These are phyloP conservation scores for Graphium colonna DNA, from an alignment of 2,888 invertebrate genomes.

Conservation along the genomic window DNA sequence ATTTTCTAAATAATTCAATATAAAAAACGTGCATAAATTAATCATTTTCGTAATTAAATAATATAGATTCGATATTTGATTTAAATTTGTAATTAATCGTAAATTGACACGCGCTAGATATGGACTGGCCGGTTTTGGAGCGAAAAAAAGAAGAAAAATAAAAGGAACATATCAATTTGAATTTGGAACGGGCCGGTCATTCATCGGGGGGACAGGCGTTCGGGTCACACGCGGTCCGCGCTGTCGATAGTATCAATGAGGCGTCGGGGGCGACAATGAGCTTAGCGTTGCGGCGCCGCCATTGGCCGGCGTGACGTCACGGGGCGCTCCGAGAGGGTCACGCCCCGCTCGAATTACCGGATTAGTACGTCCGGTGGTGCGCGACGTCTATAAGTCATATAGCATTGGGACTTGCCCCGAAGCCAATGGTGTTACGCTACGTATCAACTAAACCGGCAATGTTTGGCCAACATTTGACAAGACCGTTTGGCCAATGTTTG, in stretches of 20 bases:
- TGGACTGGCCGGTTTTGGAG: neutral
- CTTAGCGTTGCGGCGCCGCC: constrained; percentile 40
- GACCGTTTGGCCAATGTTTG: neutral
- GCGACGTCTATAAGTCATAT: constrained; percentile 2
- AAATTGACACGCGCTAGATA: too few species aligned
- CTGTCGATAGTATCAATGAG: constrained; percentile 22
- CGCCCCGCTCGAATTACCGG: constrained; percentile 55
- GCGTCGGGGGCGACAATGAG: constrained; percentile 59
- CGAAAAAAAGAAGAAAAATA: neutral
- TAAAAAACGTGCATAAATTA: too few species aligned
- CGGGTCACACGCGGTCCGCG: constrained; percentile 1
- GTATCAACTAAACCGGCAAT: neutral
- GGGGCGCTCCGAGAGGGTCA: constrained; percentile 45
- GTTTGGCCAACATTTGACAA: neutral
- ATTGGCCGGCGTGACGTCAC: constrained; percentile 70
- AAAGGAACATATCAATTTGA: too few species aligned
- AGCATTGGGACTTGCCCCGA: constrained; percentile 4
- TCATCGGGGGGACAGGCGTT: neutral
- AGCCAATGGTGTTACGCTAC: neutral
- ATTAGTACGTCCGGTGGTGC: constrained; percentile 49
- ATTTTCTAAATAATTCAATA: neutral
- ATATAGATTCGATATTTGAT: too few species aligned
- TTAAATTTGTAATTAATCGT: too few species aligned
- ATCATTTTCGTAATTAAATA: too few species aligned
- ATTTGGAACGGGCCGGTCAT: neutral